These are phyloP conservation scores for Pagrus major DNA, from an alignment of 2,113 vertebrate species.

Conservation along the genomic window DNA sequence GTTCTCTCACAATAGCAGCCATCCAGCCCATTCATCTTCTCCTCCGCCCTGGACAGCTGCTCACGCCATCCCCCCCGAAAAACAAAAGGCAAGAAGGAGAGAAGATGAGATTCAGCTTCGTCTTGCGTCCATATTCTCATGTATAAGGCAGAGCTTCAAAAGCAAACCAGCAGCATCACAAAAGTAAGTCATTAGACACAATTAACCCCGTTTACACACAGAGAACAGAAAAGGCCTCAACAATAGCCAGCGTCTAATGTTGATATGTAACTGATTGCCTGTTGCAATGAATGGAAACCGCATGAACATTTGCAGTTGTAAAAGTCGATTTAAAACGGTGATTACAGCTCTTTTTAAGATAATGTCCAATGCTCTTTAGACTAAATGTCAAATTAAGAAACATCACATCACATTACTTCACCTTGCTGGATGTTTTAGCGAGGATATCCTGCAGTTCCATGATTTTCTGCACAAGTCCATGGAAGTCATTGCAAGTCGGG, in stretches of 20 bases:
- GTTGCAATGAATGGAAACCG: constrained; percentile 37
- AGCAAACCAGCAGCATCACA: constrained; percentile 28
- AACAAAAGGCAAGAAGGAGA: constrained; percentile 44
- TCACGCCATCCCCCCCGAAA: constrained; percentile 47
- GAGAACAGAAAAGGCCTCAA: constrained; percentile 23
- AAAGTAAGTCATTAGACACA: constrained; percentile 26
- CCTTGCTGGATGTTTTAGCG: constrained; percentile 98
- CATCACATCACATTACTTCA: constrained; percentile 70
- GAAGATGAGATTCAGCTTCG: constrained; percentile 40
- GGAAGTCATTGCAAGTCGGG: constrained; percentile 98
- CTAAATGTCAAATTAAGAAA: neutral
- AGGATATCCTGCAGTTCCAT: constrained; percentile 99
- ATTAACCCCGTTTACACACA: constrained; percentile 41
- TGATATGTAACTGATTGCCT: constrained; percentile 28
- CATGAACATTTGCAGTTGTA: constrained; percentile 1
- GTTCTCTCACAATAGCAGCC: constrained; percentile 99
- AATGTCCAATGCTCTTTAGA: too few relatives aligned
- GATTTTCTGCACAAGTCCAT: constrained; percentile 98
- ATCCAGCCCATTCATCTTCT: constrained; percentile 97
- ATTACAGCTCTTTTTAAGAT: constrained; percentile 13
- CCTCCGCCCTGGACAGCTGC: constrained; percentile 96
- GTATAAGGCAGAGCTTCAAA: constrained; percentile 20
- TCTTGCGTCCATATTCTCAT: constrained; percentile 35
- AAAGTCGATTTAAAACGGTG: constrained; percentile 5
- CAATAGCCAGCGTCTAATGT: constrained; percentile 9